Evolutionary conservation across 2,113 vertebrate genomes (phyloP).

Genomic region (Haplotaxodon microlepis): DNA sequence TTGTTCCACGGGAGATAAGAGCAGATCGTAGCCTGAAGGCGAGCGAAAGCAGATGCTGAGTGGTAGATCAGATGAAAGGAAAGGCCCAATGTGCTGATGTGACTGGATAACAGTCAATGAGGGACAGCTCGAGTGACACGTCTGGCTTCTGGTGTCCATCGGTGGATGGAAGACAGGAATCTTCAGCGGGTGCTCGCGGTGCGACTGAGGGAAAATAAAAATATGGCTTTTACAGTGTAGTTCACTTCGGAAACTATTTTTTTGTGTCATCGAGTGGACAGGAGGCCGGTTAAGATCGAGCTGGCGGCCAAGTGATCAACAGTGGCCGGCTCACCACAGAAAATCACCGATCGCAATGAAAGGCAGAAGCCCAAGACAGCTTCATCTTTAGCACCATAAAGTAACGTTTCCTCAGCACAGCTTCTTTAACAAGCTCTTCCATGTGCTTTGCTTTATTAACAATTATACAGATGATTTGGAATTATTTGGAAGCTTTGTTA

Average conservation of each 20-base stretch:
- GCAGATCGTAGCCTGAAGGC: background rate
- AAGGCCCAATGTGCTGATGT: background rate
- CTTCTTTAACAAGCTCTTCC: background rate
- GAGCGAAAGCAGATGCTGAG: background rate
- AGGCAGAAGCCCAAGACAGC: background rate
- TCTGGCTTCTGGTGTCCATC: background rate
- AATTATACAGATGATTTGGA: constrained; percentile 15
- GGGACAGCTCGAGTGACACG: background rate
- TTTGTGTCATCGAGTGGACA: background rate
- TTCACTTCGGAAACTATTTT: background rate
- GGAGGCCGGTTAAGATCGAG: background rate
- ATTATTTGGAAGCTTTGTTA: constrained; percentile 50
- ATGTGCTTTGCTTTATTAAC: constrained; percentile 30
- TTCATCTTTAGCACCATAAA: constrained; percentile 55
- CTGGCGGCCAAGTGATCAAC: background rate
- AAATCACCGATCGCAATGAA: background rate
- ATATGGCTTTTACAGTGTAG: constrained; percentile 12
- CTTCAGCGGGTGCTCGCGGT: background rate
- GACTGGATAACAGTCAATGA: background rate
- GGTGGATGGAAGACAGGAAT: background rate
- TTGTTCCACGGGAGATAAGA: background rate
- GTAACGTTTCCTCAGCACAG: constrained; percentile 4
- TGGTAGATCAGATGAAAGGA: background rate
- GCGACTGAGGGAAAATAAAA: background rate
- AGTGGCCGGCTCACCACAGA: constrained; percentile 8